Conservation (phyloP, 2,888 invertebrate species). For the Drosophila rubida region DNA sequence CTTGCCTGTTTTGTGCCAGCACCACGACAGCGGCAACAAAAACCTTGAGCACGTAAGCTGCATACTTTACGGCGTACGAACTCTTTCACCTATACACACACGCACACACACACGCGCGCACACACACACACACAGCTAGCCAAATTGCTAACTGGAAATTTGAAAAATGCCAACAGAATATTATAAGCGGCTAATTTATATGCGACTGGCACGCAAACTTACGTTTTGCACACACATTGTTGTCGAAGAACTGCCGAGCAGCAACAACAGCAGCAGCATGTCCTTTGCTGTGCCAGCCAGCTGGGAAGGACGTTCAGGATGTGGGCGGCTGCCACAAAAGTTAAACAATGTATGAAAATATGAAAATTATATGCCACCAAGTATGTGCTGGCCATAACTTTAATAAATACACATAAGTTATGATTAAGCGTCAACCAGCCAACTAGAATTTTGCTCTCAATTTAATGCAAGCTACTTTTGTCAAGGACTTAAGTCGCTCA, state of each 20-base stretch:
- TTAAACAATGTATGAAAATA: constrained; percentile 78
- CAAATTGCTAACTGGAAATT: constrained; percentile 79
- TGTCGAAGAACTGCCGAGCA: constrained; percentile 32
- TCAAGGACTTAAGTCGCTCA: constrained; percentile 2
- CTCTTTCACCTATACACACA: constrained; percentile 68
- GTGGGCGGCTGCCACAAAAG: constrained; percentile 49
- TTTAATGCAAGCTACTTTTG: constrained; percentile 7
- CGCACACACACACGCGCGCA: constrained; percentile 14
- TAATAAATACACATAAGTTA: constrained; percentile 67
- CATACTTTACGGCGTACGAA: constrained; percentile 78
- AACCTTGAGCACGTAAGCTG: constrained; percentile 77
- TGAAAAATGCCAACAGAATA: constrained; percentile 80
- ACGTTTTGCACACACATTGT: constrained; percentile 79
- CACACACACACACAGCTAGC: constrained; percentile 26
- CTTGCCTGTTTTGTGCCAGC: constrained; percentile 29
- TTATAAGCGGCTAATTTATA: constrained; percentile 79
- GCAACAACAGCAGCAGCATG: neutral
- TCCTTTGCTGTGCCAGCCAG: neutral
- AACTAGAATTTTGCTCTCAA: neutral
- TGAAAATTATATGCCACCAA: constrained; percentile 75
- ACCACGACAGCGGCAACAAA: constrained; percentile 21
- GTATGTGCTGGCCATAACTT: constrained; percentile 77
- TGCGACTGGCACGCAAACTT: constrained; percentile 77
- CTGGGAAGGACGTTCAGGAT: constrained; percentile 27
- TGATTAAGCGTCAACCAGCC: constrained; percentile 37